Conservation (phyloP, 2,888 invertebrate genomes). For the Andricus quercusramuli region DNA sequence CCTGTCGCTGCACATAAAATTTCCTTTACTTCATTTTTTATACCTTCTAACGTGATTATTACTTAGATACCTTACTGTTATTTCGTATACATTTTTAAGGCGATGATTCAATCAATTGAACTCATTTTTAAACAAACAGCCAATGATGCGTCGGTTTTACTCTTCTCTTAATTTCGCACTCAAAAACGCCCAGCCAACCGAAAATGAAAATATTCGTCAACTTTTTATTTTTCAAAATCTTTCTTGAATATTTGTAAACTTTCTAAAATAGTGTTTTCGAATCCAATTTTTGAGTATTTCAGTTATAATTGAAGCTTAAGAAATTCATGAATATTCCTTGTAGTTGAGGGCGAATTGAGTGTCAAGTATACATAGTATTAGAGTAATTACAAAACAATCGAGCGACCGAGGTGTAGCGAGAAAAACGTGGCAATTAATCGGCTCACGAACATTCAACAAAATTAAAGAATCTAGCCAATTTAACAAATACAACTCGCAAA, state of each 20-base stretch:
- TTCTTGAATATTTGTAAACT: conserved; percentile 13
- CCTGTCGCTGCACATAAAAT: conserved; percentile 75
- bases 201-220: neutral
- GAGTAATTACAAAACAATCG: conserved; percentile 32
- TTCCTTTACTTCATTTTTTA: conserved; percentile 69
- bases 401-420: conserved; percentile 12
- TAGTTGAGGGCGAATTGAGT: conserved; percentile 26
- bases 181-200: neutral
- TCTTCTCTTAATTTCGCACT: conserved; percentile 33
- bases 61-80: conserved; percentile 78
- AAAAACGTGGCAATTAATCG: conserved; percentile 42
- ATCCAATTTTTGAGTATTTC: neutral
- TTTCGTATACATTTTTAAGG: conserved; percentile 79
- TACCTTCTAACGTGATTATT: conserved; percentile 78
- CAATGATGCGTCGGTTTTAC: conserved; percentile 60
- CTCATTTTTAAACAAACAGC: conserved; percentile 77
- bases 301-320: neutral
- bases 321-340: neutral
- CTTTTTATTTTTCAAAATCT: neutral
- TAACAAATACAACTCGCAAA: conserved; percentile 70
- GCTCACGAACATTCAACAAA: conserved; percentile 65
- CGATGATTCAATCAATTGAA: conserved; percentile 79
- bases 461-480: conserved; percentile 72
- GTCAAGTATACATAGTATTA: conserved; percentile 37
- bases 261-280: conserved; percentile 3